Conservation (phyloP, 2,113 vertebrate species). For the Oceanites oceanicus region DNA sequence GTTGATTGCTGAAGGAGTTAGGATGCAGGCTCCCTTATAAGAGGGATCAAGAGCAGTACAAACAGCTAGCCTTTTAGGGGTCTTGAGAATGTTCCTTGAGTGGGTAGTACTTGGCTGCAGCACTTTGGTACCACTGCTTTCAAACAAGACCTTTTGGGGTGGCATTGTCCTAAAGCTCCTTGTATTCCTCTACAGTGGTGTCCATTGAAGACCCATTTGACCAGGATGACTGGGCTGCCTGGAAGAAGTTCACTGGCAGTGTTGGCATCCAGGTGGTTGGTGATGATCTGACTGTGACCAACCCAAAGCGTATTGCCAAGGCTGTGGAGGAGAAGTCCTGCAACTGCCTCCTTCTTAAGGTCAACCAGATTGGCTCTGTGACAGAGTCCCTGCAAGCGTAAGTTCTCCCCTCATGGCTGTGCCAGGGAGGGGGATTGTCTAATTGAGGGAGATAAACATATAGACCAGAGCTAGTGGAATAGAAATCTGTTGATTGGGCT, state of each 20-base stretch:
- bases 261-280: constrained; percentile 93
- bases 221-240: constrained; percentile 96
- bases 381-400: constrained; percentile 96
- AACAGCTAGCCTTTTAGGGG: background rate
- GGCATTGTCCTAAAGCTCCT: background rate
- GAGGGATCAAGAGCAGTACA: background rate
- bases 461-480: background rate
- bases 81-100: background rate
- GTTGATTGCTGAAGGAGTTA: background rate
- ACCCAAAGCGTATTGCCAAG: constrained; percentile 93
- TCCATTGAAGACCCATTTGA: constrained; percentile 98
- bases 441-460: rapidly evolving
- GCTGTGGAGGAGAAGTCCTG: constrained; percentile 88
- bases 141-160: background rate
- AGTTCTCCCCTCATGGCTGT: constrained; percentile 2
- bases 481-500: background rate
- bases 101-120: background rate
- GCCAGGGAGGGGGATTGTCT: too few species aligned
- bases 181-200: constrained; percentile 79
- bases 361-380: constrained; percentile 98
- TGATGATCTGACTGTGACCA: constrained; percentile 96
- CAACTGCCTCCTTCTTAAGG: constrained; percentile 98
- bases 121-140: background rate
- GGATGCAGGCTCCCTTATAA: background rate
- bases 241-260: constrained; percentile 88